Evolutionary conservation across 2,888 invertebrate genomes (phyloP), one percentile per base, ranked within the genome.

Genomic region (Stenurella melanura): DNA sequence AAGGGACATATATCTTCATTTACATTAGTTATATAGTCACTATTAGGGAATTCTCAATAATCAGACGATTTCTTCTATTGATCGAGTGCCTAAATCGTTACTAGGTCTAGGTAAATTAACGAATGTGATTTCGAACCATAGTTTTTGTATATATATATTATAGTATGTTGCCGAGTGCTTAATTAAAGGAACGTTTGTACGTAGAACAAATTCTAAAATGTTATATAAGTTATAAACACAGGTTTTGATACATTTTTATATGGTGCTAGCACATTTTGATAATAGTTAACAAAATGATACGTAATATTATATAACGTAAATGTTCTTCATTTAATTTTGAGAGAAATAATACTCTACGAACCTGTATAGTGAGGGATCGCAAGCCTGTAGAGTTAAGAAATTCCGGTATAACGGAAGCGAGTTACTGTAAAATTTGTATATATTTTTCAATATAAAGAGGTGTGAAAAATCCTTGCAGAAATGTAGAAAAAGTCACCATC

Each of bases 61-160:
- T 58, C 58, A 58, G 21, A 21, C 19, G 0, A 9, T 58, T 58
- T 42, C 6, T 56, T 67, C 26, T 15, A 11, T 30, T 64, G 71
- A 72, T 67, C 74, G 73, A 79, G 76, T 71, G 72, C 76, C 76
- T 75, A 78, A 77, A 76, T 75, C 76, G 78, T 76, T 79, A 74
- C 76, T 38, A 77, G 76, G 69, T 76, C 73, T 78, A 77, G 69
- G 56, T 64, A 57, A 66, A 73, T 69, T 74, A 34, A 54, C 75
- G 77, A 73, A 61, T 63, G 74, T 77, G 70, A 81, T 81, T 78
- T 79, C 79, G 77, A 81, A 81, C 72, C 69, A 71, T 68, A 69
- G 71, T 69, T 75, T 58, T 69, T 80, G 80, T 78, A 80, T 18
- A 81, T 80, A 80, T 80, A 80, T 73, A 30, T 38, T 60, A 60